phyloP scores from a whole-genome alignment of 37 sponge, comb jelly and placozoan genomes.

The Haliclona indistincta region DNA sequence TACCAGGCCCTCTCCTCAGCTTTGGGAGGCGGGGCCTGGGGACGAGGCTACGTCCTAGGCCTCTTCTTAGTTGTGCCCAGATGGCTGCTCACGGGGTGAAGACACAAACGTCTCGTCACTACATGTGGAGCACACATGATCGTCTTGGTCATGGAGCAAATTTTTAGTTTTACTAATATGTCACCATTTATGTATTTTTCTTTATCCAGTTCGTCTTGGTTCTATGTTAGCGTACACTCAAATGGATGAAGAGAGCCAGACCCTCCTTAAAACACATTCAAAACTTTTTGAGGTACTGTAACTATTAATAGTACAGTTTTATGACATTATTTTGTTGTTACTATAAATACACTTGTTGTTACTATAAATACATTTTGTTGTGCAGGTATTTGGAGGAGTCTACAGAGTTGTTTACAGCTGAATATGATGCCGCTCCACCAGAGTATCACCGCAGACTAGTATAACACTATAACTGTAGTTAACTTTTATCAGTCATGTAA shows the following conservation, averaged over 20 bases:
- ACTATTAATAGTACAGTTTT: no score
- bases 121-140: constrained; percentile 85
- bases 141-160: constrained; percentile 88
- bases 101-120: constrained; percentile 46
- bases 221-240: constrained; percentile 34
- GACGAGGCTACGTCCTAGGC: no score
- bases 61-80: no score
- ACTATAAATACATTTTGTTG: not conserved
- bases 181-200: no score
- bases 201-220: constrained; percentile 58
- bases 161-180: no score
- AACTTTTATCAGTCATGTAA: no score
- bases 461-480: not conserved
- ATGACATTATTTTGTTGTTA: not conserved
- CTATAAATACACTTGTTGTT: not conserved
- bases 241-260: constrained; percentile 49
- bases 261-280: constrained; percentile 42
- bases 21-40: no score
- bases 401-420: constrained; percentile 18
- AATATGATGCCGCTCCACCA: constrained; percentile 56
- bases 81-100: no score
- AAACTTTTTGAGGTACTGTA: no score
- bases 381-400: constrained; percentile 21
- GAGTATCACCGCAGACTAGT: constrained; percentile 48
- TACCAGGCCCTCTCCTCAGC: no score